Evolutionary conservation across 2,797 vertebrate species (phyloP), one percentile per base, ranked within the genome.

Genomic region (Anniella stebbinsi): DNA sequence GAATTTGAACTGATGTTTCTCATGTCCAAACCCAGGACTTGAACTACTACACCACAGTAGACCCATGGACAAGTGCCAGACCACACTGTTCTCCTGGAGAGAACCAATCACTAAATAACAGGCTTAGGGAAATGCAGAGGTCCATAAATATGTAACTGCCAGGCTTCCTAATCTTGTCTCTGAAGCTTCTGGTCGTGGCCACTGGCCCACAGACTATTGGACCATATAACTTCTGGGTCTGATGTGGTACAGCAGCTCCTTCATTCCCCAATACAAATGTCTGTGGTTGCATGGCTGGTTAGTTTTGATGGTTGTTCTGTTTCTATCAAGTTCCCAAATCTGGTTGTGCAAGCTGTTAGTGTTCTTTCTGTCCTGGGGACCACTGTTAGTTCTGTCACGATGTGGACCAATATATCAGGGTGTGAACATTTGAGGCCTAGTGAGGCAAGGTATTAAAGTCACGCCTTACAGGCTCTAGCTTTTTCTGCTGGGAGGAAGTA

Each of bases 241-340:
- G 81, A 33, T 91, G 76, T 91, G 36, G 69, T 81, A 87, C 89
- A 87, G 13, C 72, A 93, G 76, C 36, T 89, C 38, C 81, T 93
- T 84, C 92, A 18, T 87, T 85, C 54, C 93, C 92, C 90, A 88
- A 33, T 85, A 92, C 84, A 91, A 78, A 88, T 95, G 81, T 28
- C 90, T 95, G 94, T 94, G 93, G 91, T 88, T 92, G 80, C 33
- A 85, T 89, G n/a, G 23, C 87, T 88, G 85, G 88, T 93, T 91
- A 57, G 90, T 45, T 93, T 92, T 88, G 77, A 90, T 80, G 93
- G 76, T 87, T 87, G 38, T 25, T 67, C 66, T 83, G 41, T 76
- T 87, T 67, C 70, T 87, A 94, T 92, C 91, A 84, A 87, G 0
- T 45, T 80, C 21, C 48, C 88, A 33, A 87, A 25, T 78, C 86